Evolutionary conservation across 2,888 invertebrate species (phyloP).

Genomic region (Apamea epomidion): DNA sequence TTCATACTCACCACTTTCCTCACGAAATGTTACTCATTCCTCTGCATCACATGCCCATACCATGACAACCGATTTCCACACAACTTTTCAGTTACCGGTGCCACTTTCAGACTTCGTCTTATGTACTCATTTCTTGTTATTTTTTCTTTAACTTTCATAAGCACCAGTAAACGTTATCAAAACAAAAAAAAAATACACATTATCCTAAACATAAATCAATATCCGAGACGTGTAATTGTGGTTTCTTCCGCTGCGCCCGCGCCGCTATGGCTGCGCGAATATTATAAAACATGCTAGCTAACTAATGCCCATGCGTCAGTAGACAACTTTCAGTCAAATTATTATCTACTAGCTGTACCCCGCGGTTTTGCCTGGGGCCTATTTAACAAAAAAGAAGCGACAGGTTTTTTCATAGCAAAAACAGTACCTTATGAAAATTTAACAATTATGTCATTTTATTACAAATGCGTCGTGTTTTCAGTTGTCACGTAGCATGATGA

Average conservation of each 20-base stretch:
- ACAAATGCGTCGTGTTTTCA: no score
- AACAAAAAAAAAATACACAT: slow-evolving; percentile 9
- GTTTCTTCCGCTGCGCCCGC: slow-evolving; percentile 41
- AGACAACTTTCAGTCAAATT: slow-evolving; percentile 25
- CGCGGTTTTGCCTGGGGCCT: not conserved
- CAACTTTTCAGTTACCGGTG: not conserved
- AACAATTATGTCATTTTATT: no score
- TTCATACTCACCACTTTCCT: not conserved
- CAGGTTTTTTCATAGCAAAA: no score
- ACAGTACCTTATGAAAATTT: no score
- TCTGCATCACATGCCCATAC: no score
- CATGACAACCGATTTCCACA: not conserved
- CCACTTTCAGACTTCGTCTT: not conserved
- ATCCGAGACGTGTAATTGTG: slow-evolving; percentile 32
- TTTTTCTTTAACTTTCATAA: slow-evolving; percentile 18
- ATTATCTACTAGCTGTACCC: not conserved
- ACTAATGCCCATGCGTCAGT: slow-evolving; percentile 12
- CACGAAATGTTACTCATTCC: not conserved
- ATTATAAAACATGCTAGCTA: slow-evolving; percentile 20
- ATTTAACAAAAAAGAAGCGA: no score
- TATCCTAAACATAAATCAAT: slow-evolving; percentile 49
- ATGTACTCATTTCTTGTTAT: not conserved
- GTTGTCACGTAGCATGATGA: no score
- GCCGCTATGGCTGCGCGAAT: slow-evolving; percentile 11
- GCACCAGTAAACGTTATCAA: not conserved